phyloP scores from a whole-genome alignment of 35 echinoderm and acorn worm genomes.

The Anneissia japonica region DNA sequence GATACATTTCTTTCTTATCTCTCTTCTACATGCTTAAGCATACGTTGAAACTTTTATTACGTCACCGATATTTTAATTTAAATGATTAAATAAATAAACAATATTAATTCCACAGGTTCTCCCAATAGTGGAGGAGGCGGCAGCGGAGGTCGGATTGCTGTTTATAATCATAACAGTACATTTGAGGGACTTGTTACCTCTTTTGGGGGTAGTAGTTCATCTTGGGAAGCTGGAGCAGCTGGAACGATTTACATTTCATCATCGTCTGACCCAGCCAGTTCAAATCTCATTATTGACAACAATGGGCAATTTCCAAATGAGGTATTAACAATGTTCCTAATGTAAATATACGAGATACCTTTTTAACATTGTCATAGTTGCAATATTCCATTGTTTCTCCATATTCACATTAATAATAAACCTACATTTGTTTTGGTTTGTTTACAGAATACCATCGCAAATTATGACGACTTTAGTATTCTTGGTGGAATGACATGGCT shows the following conservation, averaged over 20 bases:
- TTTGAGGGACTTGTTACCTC: constrained; percentile 41
- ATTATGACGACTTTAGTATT: neutral
- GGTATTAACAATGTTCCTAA: no score
- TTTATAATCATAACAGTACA: constrained; percentile 31
- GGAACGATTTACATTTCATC: constrained; percentile 64
- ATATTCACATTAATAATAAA: no score
- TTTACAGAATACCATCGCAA: neutral
- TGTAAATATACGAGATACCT: no score
- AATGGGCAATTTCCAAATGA: constrained; percentile 41
- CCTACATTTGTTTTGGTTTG: no score
- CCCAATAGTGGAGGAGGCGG: constrained; percentile 50
- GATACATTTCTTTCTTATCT: no score
- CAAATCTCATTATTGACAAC: constrained; percentile 64
- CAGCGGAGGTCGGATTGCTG: constrained; percentile 75
- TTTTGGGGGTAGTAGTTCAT: constrained; percentile 45
- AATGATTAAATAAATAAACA: no score
- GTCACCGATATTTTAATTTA: no score
- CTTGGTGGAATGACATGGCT: constrained; percentile 43
- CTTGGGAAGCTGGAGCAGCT: constrained; percentile 52
- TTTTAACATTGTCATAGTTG: no score
- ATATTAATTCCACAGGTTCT: constrained; percentile 44
- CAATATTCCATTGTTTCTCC: no score
- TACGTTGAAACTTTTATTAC: no score
- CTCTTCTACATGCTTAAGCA: no score
- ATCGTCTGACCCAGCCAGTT: neutral